phyloP scores from a whole-genome alignment of 2,113 vertebrate species.

The Epinephelus fuscoguttatus region DNA sequence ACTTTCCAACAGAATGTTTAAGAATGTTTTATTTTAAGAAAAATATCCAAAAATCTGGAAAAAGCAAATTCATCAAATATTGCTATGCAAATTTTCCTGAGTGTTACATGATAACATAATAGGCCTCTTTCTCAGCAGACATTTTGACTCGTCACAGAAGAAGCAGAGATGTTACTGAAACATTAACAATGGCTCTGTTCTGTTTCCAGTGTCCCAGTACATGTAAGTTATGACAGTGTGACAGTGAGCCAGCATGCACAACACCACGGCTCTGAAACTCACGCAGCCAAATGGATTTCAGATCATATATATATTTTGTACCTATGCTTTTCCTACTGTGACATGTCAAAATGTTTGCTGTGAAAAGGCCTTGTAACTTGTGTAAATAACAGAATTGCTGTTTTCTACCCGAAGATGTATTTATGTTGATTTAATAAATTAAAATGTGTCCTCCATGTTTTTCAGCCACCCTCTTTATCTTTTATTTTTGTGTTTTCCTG shows the following conservation, averaged over 20 bases:
- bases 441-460: background rate
- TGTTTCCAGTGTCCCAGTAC: too few relatives aligned
- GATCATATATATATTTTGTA: background rate
- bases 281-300: background rate
- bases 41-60: background rate
- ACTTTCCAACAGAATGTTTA: background rate
- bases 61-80: background rate
- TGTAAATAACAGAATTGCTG: background rate
- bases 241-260: background rate
- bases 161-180: background rate
- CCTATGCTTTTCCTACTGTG: background rate
- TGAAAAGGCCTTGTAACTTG: background rate
- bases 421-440: background rate
- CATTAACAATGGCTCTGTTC: too few relatives aligned
- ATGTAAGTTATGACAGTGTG: too few relatives aligned
- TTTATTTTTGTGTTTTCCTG: background rate
- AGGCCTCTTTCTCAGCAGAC: background rate
- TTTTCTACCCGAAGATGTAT: background rate
- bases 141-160: background rate
- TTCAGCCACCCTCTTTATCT: background rate
- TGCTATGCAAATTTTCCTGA: background rate
- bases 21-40: background rate
- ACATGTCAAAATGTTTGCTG: conserved; percentile 1
- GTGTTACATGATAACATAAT: background rate
- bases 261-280: background rate